A percentile compares a stretch with the other conserved stretches of the same genome.
Evolutionary conservation across 1,140 invertebrate genomes (phyloP).

Genomic region (Cheumatopsyche charites): DNA sequence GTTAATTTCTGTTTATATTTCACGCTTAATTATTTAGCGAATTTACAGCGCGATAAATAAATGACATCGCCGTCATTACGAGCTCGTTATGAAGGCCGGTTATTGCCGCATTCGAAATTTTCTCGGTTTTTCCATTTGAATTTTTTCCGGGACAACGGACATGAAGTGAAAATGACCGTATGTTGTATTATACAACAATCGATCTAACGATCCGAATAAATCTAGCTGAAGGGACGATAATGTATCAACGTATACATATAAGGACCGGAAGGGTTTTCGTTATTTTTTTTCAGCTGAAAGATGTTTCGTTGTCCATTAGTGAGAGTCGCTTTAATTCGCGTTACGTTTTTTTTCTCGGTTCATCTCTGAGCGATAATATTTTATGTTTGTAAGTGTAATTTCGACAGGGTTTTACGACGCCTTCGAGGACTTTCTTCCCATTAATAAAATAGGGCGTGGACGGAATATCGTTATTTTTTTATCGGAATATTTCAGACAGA

Average conservation of each 20-base stretch:
- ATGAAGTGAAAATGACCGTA: constrained; percentile 8
- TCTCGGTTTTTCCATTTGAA: background rate
- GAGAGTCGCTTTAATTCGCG: background rate
- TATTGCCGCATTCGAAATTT: background rate
- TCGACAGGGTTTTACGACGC: background rate
- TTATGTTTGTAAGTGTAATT: constrained; percentile 6
- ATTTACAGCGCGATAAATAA: constrained; percentile 17
- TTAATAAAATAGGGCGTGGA: too few relatives aligned
- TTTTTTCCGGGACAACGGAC: constrained; percentile 2
- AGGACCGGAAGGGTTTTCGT: too few relatives aligned
- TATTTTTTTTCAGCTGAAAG: background rate
- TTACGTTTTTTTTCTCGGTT: background rate
- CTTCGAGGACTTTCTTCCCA: background rate
- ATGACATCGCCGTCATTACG: constrained; percentile 6
- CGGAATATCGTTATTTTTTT: too few relatives aligned
- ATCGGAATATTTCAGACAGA: too few relatives aligned
- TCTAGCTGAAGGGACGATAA: constrained; percentile 5
- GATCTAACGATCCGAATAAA: constrained; percentile 23
- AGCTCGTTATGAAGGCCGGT: constrained; percentile 2
- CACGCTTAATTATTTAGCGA: background rate
- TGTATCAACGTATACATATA: too few relatives aligned
- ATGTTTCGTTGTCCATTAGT: constrained; percentile 11
- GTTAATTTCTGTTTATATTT: too few relatives aligned
- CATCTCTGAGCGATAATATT: background rate
- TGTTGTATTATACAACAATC: background rate